phyloP scores from a whole-genome alignment of 2,797 vertebrate genomes.

The Protosalanx chinensis region DNA sequence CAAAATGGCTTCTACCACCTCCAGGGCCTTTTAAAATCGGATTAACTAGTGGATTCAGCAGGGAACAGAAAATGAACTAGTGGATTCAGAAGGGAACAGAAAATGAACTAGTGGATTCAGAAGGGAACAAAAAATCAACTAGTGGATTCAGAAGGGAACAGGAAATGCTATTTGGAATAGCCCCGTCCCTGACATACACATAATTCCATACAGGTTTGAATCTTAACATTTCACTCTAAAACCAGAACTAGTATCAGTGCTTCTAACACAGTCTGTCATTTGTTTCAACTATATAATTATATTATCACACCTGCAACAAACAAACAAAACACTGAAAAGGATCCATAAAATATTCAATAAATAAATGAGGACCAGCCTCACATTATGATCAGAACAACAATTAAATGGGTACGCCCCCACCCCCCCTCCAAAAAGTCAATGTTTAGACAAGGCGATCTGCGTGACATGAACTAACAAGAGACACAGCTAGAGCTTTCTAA shows the following conservation, averaged over 20 bases:
- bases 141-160: slow-evolving; percentile 7
- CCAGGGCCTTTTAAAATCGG: slow-evolving; percentile 43
- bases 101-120: slow-evolving; percentile 41
- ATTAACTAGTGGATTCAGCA: slow-evolving; percentile 43
- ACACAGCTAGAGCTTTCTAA: slow-evolving; percentile 23
- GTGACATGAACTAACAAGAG: slow-evolving; percentile 64
- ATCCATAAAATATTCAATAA: slow-evolving; percentile 65
- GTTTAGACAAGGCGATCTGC: slow-evolving; percentile 68
- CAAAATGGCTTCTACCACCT: slow-evolving; percentile 63
- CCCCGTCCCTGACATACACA: too few relatives aligned
- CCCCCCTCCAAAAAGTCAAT: slow-evolving; percentile 48
- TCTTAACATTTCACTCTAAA: slow-evolving; percentile 48
- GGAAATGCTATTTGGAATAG: neutral
- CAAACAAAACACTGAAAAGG: slow-evolving; percentile 57
- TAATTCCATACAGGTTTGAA: slow-evolving; percentile 43
- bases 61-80: slow-evolving; percentile 46
- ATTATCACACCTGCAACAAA: slow-evolving; percentile 43
- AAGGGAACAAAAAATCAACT: slow-evolving; percentile 29
- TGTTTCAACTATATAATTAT: slow-evolving; percentile 48
- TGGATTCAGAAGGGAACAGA: slow-evolving; percentile 25
- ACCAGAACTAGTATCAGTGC: slow-evolving; percentile 66
- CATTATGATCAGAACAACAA: slow-evolving; percentile 52
- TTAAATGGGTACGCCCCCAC: slow-evolving; percentile 41
- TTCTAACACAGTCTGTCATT: slow-evolving; percentile 56
- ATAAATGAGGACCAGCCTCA: slow-evolving; percentile 77